phyloP scores from a whole-genome alignment of 53 echinoderm and acorn worm genomes.

The Antedon mediterranea region DNA sequence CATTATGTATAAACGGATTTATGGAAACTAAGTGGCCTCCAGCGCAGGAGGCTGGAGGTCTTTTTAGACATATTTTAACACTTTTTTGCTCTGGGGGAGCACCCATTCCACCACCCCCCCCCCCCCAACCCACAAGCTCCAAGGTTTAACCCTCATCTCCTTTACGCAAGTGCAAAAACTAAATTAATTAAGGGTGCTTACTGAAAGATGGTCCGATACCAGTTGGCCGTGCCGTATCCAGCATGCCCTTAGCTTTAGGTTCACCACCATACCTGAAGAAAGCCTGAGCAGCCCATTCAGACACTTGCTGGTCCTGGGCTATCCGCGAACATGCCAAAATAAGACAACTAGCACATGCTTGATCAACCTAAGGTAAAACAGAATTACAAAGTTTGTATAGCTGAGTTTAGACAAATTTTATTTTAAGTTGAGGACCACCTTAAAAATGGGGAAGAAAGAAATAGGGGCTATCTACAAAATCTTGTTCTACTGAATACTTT shows the following conservation, averaged over 20 bases:
- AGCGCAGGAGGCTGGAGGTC: too few species aligned
- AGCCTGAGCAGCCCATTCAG: slow-evolving; percentile 81
- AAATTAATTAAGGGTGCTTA: not conserved
- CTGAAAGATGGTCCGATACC: not conserved
- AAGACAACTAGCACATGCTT: slow-evolving; percentile 89
- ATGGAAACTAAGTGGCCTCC: too few species aligned
- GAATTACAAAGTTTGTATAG: not conserved
- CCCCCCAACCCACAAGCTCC: too few species aligned
- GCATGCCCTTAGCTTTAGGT: slow-evolving; percentile 6
- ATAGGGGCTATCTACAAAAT: too few species aligned
- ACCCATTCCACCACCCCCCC: too few species aligned
- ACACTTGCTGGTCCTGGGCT: slow-evolving; percentile 50
- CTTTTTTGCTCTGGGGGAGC: too few species aligned
- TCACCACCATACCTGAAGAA: slow-evolving; percentile 77
- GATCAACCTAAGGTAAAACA: slow-evolving; percentile 56
- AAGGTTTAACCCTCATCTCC: too few species aligned
- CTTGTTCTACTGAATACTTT: too few species aligned
- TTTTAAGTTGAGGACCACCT: not conserved
- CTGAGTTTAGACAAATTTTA: not conserved
- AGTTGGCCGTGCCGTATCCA: not conserved
- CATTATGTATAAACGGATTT: too few species aligned
- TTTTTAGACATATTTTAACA: too few species aligned
- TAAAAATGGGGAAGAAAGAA: not conserved
- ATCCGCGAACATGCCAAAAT: slow-evolving; percentile 75
- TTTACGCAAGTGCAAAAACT: not conserved